Base-by-base conservation (phyloP, 92 coral and sea anemone species). In the Actinostola sp. region DNA sequence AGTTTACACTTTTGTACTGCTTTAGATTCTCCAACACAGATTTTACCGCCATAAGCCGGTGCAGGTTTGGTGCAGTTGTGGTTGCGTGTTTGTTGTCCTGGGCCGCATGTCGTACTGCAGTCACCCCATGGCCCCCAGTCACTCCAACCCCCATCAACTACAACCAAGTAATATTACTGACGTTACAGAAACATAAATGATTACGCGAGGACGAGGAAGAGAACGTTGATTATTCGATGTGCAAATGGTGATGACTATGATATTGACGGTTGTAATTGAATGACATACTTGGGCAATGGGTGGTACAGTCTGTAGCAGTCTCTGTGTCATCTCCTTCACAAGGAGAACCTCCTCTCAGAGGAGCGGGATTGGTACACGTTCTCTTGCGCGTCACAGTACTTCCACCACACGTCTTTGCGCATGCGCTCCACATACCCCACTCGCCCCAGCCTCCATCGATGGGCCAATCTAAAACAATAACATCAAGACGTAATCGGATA, bases 401-500 rank as follows among this genome's bases (percentile, higher is more conserved):
- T 36, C 89, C 89, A 17, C 84, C 89, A 71, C 89, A 84, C 1
- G 89, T 70, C 62, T 84, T 44, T 6, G 79, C 63, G 71, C 89
- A 84, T 55, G 89, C 73, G 11, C 84, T 61, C 89, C 89, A 84
- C 1, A 66, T 61, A 13, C 77, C 61, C 89, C 89, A 84, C 59
- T 63, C 50, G 8, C 79, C 44, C 89, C 89, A 84, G 54, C 66
- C 70, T 32, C 89, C 89, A 19, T 84, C 66, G 35, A 84, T 80
- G 16, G 89, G 89, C 70, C 82, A 77, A 59, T 80, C 89, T 84
- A 62, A 33, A 67, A 49, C n/a, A n/a, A n/a, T n/a, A n/a, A n/a
- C n/a, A n/a, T n/a, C n/a, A n/a, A n/a, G n/a, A n/a, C n/a, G n/a
- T n/a, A n/a, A n/a, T n/a, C n/a, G n/a, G n/a, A n/a, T n/a, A n/a